Conservation (phyloP, 2,113 vertebrate genomes). For the Xenotilapia leptura region DNA sequence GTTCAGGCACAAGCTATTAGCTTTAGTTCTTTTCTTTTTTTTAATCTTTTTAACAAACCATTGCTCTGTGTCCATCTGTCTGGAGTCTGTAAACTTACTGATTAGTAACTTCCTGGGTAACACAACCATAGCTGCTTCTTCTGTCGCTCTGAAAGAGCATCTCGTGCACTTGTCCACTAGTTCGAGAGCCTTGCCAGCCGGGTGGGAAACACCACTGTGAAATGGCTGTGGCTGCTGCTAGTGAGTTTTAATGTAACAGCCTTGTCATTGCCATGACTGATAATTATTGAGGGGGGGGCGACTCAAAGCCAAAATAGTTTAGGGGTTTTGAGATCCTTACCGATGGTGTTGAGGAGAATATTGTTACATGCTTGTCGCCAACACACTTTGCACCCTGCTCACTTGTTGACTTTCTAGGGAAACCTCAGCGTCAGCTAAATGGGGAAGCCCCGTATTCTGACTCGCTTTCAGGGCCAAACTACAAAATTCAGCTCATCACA, state of each 20-base stretch:
- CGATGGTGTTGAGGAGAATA: slow-evolving; percentile 2
- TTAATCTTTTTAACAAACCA: neutral
- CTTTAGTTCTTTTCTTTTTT: slow-evolving; percentile 31
- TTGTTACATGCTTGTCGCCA: slow-evolving; percentile 27
- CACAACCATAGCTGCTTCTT: slow-evolving; percentile 19
- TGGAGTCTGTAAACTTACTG: slow-evolving; percentile 39
- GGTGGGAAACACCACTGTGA: neutral
- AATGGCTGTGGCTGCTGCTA: neutral
- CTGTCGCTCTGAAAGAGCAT: neutral
- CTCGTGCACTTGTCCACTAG: neutral
- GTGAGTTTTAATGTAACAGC: neutral
- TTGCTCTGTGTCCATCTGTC: slow-evolving; percentile 23
- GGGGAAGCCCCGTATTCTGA: slow-evolving; percentile 42
- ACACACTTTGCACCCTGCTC: slow-evolving; percentile 4
- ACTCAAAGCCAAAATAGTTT: neutral
- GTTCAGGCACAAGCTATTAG: slow-evolving; percentile 1
- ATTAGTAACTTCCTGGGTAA: slow-evolving; percentile 26
- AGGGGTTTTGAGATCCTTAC: neutral
- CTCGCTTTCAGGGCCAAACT: slow-evolving; percentile 15
- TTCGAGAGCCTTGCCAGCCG: slow-evolving; percentile 8
- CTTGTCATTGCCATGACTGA: slow-evolving; percentile 1
- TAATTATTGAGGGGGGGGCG: neutral
- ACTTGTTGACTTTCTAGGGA: neutral
- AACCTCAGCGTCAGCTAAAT: neutral
- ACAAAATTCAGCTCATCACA: neutral